Conservation (phyloP, 1,140 invertebrate species). For the Dryas iulia region DNA sequence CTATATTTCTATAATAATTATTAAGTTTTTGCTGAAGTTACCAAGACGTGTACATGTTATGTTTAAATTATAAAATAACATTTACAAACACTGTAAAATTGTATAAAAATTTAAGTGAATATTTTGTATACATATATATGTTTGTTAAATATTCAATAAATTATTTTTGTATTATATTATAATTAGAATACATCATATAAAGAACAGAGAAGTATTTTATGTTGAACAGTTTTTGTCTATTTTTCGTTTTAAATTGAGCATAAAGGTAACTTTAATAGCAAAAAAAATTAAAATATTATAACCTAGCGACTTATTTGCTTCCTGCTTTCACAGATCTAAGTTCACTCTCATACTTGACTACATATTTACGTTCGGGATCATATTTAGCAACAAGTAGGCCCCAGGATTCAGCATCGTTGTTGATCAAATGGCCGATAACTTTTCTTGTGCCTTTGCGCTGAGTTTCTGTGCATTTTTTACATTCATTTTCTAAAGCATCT, state of each 20-base stretch:
- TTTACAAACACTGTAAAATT: no score
- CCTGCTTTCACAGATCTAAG: constrained; percentile 24
- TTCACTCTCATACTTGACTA: constrained; percentile 73
- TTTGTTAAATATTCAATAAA: no score
- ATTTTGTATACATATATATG: no score
- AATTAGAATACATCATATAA: no score
- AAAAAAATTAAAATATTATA: background rate
- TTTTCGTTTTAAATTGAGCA: no score
- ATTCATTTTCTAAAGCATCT: constrained; percentile 81
- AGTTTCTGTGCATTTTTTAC: constrained; percentile 81
- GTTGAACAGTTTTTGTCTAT: no score
- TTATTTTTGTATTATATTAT: no score
- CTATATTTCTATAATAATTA: background rate
- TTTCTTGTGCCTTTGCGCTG: constrained; percentile 80
- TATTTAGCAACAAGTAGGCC: constrained; percentile 80
- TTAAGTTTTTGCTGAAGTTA: background rate
- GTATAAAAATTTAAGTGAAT: no score
- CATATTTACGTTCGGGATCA: constrained; percentile 82
- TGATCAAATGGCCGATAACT: constrained; percentile 77
- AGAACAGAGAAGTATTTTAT: no score
- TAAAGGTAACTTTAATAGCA: background rate
- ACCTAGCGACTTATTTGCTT: background rate
- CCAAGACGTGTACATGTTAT: background rate
- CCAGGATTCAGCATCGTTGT: constrained; percentile 81
- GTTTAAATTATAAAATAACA: no score